A percentile compares a stretch with the other conserved stretches of the same genome.
phyloP scores from a whole-genome alignment of 2,113 vertebrate species.

The Orthonyx spaldingii region DNA sequence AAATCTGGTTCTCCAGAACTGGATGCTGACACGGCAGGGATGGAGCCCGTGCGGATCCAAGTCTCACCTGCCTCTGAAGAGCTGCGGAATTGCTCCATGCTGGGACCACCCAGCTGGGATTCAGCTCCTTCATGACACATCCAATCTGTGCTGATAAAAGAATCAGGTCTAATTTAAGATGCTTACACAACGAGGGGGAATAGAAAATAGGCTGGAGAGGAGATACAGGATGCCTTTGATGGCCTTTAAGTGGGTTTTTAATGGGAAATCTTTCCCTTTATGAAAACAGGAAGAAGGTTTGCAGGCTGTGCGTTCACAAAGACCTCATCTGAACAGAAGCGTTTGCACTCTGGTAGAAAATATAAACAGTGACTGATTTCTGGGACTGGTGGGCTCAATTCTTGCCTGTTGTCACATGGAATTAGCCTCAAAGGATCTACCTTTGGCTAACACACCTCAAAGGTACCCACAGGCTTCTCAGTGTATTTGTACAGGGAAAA shows the following conservation, averaged over 20 bases:
- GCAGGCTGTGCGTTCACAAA: not conserved
- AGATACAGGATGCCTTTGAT: not conserved
- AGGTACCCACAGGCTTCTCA: not conserved
- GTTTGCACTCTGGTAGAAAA: not conserved
- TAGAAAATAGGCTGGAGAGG: not conserved
- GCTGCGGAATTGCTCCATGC: not conserved
- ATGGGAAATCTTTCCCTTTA: not conserved
- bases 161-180: slow-evolving; percentile 29
- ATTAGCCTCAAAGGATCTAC: not conserved
- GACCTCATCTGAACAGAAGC: not conserved
- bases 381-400: not conserved
- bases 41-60: not conserved
- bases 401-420: not conserved
- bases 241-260: not conserved
- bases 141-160: slow-evolving; percentile 39
- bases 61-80: not conserved
- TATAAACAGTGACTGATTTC: not conserved
- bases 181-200: not conserved
- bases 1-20: not conserved
- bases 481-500: not conserved
- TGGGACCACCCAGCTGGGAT: slow-evolving; percentile 8
- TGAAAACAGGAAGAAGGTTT: not conserved
- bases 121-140: slow-evolving; percentile 18
- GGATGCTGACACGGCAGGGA: not conserved
- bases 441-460: not conserved